Base-by-base conservation (phyloP, 2,888 invertebrate species). In the Caenorhabditis macrosperma region DNA sequence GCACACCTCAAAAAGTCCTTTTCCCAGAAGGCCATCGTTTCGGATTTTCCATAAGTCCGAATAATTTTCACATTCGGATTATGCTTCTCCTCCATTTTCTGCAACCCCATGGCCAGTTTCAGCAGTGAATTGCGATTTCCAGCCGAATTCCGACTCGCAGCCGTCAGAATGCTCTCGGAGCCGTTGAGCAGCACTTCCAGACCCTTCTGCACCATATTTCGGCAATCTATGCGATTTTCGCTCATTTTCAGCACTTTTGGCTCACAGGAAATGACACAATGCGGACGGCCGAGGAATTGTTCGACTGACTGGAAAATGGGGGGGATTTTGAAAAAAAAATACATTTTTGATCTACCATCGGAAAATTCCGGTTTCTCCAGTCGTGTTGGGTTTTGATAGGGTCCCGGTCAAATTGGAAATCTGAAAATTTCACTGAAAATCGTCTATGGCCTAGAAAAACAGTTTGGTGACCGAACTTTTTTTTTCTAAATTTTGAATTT, bases 361-460 rank as follows among this genome's bases (percentile, higher is more conserved):
- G 35, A 26, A 69, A 0, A 55, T 55, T 24, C 50, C 59, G 0
- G 50, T 24, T 52, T 59, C 48, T 5, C 54, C 33, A 2, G 6
- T 30, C n/a, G 3, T 44, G 28, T 22, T 44, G 60, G 3, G 44
- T 60, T 7, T 50, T 50, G 12, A 69, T 69, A 0, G 38, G 30
- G 7, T 69, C 69, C 17, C 69, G 57, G 24, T 60, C 50, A 24
- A 69, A 69, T 54, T 69, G 69, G 22, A 69, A 69, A 44, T 69
- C 69, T 69, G 54, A 17, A 60, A 41, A n/a, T n/a, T n/a, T n/a
- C n/a, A n/a, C n/a, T n/a, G n/a, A n/a, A n/a, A n/a, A n/a, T n/a
- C n/a, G n/a, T n/a, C n/a, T n/a, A n/a, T n/a, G n/a, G n/a, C n/a
- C n/a, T n/a, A n/a, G n/a, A n/a, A n/a, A n/a, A n/a, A n/a, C n/a